Evolutionary conservation across 2,888 invertebrate species (phyloP).

Genomic region (Drosophila melanosoma): DNA sequence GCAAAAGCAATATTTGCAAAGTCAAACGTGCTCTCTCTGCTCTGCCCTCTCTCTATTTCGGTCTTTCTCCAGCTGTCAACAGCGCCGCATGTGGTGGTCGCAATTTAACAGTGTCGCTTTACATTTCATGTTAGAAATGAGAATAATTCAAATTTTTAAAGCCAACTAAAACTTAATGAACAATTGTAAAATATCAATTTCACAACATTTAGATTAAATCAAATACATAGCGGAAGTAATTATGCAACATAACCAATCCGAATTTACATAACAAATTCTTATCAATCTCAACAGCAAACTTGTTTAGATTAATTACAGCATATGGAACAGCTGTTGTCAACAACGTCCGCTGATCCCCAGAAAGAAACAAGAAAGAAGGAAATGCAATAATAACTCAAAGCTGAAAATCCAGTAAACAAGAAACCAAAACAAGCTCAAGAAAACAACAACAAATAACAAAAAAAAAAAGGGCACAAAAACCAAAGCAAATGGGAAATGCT

Average conservation of each 20-base stretch:
- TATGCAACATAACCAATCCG: background rate
- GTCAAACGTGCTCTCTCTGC: slow-evolving; percentile 6
- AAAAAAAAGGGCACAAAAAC: slow-evolving; percentile 2
- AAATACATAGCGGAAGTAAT: slow-evolving; percentile 7
- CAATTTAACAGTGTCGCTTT: slow-evolving; percentile 38
- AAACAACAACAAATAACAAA: slow-evolving; percentile 2
- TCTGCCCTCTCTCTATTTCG: background rate
- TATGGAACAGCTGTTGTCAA: slow-evolving; percentile 61
- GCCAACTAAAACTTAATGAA: background rate
- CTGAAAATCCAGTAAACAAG: slow-evolving; percentile 30
- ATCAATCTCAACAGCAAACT: slow-evolving; percentile 44
- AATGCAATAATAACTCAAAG: slow-evolving; percentile 20
- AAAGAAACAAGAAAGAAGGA: slow-evolving; percentile 8
- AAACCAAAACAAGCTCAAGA: slow-evolving; percentile 56
- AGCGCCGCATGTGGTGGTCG: slow-evolving; percentile 59
- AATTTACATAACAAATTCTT: slow-evolving; percentile 27
- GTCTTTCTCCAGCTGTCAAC: slow-evolving; percentile 48
- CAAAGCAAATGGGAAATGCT: slow-evolving; percentile 19
- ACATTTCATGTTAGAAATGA: slow-evolving; percentile 8
- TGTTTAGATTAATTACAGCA: slow-evolving; percentile 67
- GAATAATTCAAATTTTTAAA: background rate
- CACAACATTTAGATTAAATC: slow-evolving; percentile 25
- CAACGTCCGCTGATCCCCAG: slow-evolving; percentile 6
- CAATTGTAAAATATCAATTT: background rate
- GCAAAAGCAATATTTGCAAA: slow-evolving; percentile 29